phyloP scores from a whole-genome alignment of 2,888 invertebrate species.

The Pinctada fucata region DNA sequence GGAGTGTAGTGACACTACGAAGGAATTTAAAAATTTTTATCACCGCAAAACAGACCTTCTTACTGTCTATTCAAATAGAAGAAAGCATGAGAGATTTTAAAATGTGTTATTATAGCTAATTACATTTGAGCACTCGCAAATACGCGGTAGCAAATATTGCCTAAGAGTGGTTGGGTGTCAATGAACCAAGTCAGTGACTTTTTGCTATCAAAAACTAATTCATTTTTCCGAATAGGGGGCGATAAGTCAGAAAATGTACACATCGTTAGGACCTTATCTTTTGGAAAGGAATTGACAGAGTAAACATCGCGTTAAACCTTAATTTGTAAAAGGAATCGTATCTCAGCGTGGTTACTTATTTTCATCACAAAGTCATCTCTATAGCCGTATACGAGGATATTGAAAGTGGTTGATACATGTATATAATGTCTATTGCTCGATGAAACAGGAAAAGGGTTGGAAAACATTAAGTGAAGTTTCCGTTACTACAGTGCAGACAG shows the following conservation, averaged over 20 bases:
- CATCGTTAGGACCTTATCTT: background rate
- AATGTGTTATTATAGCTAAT: slow-evolving; percentile 1
- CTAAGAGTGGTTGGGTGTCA: background rate
- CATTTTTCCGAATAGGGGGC: background rate
- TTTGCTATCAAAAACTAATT: background rate
- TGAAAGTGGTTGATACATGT: too few relatives aligned
- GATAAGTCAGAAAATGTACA: background rate
- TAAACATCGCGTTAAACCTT: too few relatives aligned
- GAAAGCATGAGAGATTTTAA: background rate
- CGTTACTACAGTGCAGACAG: slow-evolving; percentile 15
- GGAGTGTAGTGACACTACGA: too few relatives aligned
- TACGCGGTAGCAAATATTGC: background rate
- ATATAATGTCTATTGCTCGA: too few relatives aligned
- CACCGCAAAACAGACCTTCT: background rate
- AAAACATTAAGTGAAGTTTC: background rate
- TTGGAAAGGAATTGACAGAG: too few relatives aligned
- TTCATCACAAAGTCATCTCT: too few relatives aligned
- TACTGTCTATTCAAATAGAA: background rate
- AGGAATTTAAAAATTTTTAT: too few relatives aligned
- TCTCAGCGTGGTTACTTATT: too few relatives aligned
- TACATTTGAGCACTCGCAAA: background rate
- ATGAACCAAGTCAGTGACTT: background rate
- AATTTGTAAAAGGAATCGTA: too few relatives aligned
- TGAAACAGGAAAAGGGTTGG: background rate
- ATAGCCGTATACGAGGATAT: too few relatives aligned